phyloP scores from a whole-genome alignment of 2,888 invertebrate genomes.

The Caenorhabditis becei region DNA sequence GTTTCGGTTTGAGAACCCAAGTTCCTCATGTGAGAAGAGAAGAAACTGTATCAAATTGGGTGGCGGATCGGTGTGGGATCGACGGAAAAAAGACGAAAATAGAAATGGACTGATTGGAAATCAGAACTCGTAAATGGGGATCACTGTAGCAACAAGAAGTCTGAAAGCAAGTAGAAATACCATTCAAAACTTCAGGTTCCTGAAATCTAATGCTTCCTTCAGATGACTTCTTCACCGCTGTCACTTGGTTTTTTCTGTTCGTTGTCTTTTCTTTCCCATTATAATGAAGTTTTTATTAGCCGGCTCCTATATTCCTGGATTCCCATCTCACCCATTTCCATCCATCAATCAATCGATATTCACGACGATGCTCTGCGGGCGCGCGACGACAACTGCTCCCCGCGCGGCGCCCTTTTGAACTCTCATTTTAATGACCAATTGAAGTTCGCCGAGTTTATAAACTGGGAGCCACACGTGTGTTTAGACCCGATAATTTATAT shows the following conservation, averaged over 20 bases:
- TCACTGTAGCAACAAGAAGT: background rate
- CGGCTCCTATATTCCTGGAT: background rate
- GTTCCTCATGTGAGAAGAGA: constrained; percentile 32
- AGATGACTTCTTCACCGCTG: background rate
- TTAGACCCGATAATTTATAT: constrained; percentile 45
- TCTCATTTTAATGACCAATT: constrained; percentile 60
- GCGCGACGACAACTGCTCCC: constrained; percentile 44
- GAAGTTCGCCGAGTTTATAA: constrained; percentile 63
- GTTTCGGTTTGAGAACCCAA: constrained; percentile 28
- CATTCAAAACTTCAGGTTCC: too few relatives aligned
- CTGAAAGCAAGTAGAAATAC: too few relatives aligned
- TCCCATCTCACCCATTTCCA: constrained; percentile 27
- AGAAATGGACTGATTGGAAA: background rate
- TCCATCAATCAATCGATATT: constrained; percentile 60
- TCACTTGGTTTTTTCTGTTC: too few relatives aligned
- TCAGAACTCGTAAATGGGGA: background rate
- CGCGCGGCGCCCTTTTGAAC: constrained; percentile 51
- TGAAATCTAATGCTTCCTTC: background rate
- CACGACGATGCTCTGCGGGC: background rate
- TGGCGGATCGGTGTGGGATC: constrained; percentile 3
- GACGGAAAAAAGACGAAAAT: constrained; percentile 23
- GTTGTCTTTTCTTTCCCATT: constrained; percentile 17
- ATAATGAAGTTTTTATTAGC: constrained; percentile 41
- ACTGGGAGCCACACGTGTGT: constrained; percentile 45
- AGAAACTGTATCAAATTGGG: constrained; percentile 42